Evolutionary conservation across 2,888 invertebrate species (phyloP), one percentile per base, ranked within the genome.

Genomic region (Ferrisia virgata): DNA sequence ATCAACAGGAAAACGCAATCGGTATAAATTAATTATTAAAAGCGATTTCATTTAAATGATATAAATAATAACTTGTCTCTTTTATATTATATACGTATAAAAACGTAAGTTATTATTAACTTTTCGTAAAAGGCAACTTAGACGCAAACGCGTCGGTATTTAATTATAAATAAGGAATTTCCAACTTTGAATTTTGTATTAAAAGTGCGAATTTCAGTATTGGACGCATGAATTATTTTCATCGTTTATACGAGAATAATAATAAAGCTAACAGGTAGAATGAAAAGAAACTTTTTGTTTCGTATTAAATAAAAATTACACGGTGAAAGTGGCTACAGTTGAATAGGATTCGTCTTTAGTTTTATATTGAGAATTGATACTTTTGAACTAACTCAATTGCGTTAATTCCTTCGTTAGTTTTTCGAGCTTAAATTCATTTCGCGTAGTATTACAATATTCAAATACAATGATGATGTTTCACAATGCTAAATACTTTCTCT

Each of bases 371-470:
- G 58, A 64, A 9, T 64, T 64, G 28, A 47, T 47, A 47, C 47
- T 28, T 64, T 64, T 64, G 28, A 64, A 28, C 25, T 9, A 64
- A 64, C 58, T 64, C 15, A 28, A 64, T 64, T 64, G 28, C 58
- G 11, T 64, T 64, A 47, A 47, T 47, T 47, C 47, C 18, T 33
- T 33, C 72, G 31, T 72, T 31, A 33, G 13, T 36, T 72, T 72
- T 72, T 13, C n/a, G n/a, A 33, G 33, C 33, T 6, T 33, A 64
- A 64, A 33, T 72, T 72, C 33, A 33, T 72, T 33, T 72, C 33
- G 72, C 33, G 33, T 18, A 72, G 33, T 72, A 72, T 72, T 72
- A 72, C 31, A 72, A 72, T n/a, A n/a, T 72, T 33, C 33, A 72
- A 72, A 72, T 64, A 31, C 15, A 64, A 64, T 64, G n/a, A 64